Base-by-base conservation (phyloP, 1,140 invertebrate species). In the Drosophila watanabei region DNA sequence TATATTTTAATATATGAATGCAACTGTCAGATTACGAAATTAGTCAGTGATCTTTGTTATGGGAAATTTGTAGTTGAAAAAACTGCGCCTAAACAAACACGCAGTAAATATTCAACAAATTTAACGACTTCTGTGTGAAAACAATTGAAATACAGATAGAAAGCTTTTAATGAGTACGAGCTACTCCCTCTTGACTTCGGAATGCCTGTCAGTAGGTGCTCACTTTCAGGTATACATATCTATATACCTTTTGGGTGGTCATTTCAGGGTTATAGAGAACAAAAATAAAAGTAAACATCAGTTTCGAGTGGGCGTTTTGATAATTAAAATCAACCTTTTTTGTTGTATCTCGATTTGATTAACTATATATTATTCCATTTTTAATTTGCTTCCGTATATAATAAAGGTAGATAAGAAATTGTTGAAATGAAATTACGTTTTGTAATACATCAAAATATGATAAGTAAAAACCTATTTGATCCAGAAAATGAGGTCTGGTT, bases 111-210 rank as follows among this genome's bases (percentile, higher is more conserved):
- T 5, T 35, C 7, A 5, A 20, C 4, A 37, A 35, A 54, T 39
- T 51, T 39, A 24, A 51, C 45, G 51, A 57, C 39, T 48, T 32
- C 32, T 48, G 33, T 48, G 18, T 8, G 28, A 70, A 32, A 18
- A n/a, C 2, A 54, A 69, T 41, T 14, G 30, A 35, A 37, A 43
- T 69, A 18, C 7, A 69, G 63, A 71, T 48, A 69, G 33, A 39
- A 48, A 24, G 41, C 63, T 39, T 39, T 57, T 65, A 28, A 68
- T 65, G 28, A 24, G 45, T 33, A n/a, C 16, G 11, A 10, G 20
- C 48, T 52, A 52, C 32, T 54, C 62, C 66, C 66, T 43, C 37
- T 54, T 68, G 33, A 43, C 20, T 37, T 65, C 14, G 30, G 62
- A 64, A 24, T 58, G 30, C 11, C 46, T 37, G 28, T 1, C 8